These are phyloP conservation scores for Andrena trimmerana DNA, from an alignment of 2,888 invertebrate genomes.

Conservation along the genomic window DNA sequence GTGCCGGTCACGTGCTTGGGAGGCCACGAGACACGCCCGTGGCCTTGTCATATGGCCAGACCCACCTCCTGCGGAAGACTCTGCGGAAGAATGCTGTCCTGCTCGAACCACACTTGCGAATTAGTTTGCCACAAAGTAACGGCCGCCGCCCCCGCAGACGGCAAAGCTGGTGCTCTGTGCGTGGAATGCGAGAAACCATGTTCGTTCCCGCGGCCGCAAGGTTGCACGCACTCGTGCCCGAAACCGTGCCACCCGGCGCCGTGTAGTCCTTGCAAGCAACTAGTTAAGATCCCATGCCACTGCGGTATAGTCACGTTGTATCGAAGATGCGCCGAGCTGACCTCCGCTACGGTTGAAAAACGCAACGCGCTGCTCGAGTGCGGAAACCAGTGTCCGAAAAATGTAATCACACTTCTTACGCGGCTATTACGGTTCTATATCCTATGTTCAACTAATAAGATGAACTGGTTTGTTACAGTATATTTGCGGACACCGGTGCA, in stretches of 20 bases:
- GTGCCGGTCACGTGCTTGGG: slow-evolving; percentile 91
- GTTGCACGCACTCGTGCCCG: slow-evolving; percentile 91
- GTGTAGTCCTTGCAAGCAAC: slow-evolving; percentile 91
- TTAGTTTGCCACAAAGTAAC: slow-evolving; percentile 90
- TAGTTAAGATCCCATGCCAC: slow-evolving; percentile 91
- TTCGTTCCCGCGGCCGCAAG: slow-evolving; percentile 88
- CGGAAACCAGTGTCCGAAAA: slow-evolving; percentile 94
- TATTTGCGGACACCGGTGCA: slow-evolving; percentile 94
- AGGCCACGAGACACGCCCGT: slow-evolving; percentile 89
- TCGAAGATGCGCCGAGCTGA: slow-evolving; percentile 90
- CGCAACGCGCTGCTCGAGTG: slow-evolving; percentile 87
- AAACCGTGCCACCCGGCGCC: slow-evolving; percentile 90
- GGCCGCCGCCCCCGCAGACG: slow-evolving; percentile 76
- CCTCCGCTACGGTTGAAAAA: slow-evolving; percentile 85
- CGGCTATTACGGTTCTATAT: neutral
- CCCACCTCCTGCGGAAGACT: slow-evolving; percentile 92
- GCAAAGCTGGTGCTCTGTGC: slow-evolving; percentile 82
- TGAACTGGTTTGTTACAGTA: slow-evolving; percentile 86
- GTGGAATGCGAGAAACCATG: slow-evolving; percentile 88
- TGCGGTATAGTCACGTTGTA: slow-evolving; percentile 92
- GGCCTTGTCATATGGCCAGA: slow-evolving; percentile 90
- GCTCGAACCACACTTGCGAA: slow-evolving; percentile 92
- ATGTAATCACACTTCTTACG: slow-evolving; percentile 81
- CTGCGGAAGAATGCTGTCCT: slow-evolving; percentile 90
- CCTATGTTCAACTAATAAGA: neutral